Evolutionary conservation across 2,888 invertebrate genomes (phyloP).

Genomic region (Apamea sordens): DNA sequence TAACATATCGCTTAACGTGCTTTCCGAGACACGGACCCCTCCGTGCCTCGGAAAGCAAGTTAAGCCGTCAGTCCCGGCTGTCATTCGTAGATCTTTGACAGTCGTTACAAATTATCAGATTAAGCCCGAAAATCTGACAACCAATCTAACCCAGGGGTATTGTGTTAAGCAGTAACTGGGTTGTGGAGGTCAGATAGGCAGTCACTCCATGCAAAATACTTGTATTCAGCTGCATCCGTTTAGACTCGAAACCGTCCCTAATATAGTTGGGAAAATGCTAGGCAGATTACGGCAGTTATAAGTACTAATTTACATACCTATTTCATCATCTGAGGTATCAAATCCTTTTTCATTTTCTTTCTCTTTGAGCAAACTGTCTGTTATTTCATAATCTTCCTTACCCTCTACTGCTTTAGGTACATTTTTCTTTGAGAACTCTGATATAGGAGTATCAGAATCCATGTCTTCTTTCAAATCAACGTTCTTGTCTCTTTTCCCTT

Average conservation of each 20-base stretch:
- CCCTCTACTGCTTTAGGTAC: not conserved
- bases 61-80: not conserved
- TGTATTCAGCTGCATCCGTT: not conserved
- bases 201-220: too few species aligned
- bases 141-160: not conserved
- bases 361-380: not conserved
- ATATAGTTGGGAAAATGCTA: not conserved
- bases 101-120: not conserved
- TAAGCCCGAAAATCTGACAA: not conserved
- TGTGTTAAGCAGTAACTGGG: not conserved
- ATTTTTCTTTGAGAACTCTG: constrained; percentile 65
- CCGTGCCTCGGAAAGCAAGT: not conserved
- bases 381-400: constrained; percentile 27
- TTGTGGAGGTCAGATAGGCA: not conserved
- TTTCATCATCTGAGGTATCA: constrained; percentile 9
- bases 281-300: not conserved
- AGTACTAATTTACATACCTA: constrained; percentile 32
- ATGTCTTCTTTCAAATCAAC: constrained; percentile 54
- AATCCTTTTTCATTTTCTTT: not conserved
- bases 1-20: not conserved
- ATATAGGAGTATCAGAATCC: constrained; percentile 77
- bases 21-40: too few species aligned
- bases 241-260: not conserved
- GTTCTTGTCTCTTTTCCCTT: constrained; percentile 41
- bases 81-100: not conserved